Base-by-base conservation (phyloP, 1,140 invertebrate species). In the Drosophila santomea region DNA sequence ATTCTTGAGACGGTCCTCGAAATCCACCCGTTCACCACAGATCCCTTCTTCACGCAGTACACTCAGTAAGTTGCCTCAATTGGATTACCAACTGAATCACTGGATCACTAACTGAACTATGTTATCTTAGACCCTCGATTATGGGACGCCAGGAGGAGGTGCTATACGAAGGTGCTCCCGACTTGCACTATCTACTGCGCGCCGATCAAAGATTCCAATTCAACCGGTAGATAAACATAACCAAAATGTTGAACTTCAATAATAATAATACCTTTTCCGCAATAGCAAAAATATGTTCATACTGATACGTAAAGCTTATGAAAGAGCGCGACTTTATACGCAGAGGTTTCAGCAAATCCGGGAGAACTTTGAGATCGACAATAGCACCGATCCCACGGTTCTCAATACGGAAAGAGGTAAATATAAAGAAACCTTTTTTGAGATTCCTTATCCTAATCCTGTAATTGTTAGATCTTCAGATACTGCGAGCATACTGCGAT, bases 291-390 rank as follows among this genome's bases (percentile, higher is more conserved):
- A 76, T 25, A 80, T 91, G 14, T 91, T 90, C 36, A 11, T 45
- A 0, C 32, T 80, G 12, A 74, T 92, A 10, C 58, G 43, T 0
- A 52, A 41, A 11, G 81, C 95, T 54, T 96, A 96, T 71, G 92
- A 94, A 4, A 93, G 93, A 5, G 94, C 95, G 1, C 93, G 93
- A 84, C 83, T 93, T 15, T 97, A 97, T 82, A 93, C 95, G 0
- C 75, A 94, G 67, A 94, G 95, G n/a, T 96, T 97, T 91, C 91
- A 95, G 23, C 60, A 82, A 0, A 95, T 97, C 67, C 93, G 95
- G 50, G 75, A 94, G 23, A 96, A 96, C 91, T 97, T 95, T 82
- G 93, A 93, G 45, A 95, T 96, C 63, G 96, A 97, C 90, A 93
- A 95, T 52, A 93, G 93, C 20, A 94, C 94, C 43, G 94, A 96